Evolutionary conservation across 2,113 vertebrate species (phyloP).

Genomic region (Anthoscopus minutus): DNA sequence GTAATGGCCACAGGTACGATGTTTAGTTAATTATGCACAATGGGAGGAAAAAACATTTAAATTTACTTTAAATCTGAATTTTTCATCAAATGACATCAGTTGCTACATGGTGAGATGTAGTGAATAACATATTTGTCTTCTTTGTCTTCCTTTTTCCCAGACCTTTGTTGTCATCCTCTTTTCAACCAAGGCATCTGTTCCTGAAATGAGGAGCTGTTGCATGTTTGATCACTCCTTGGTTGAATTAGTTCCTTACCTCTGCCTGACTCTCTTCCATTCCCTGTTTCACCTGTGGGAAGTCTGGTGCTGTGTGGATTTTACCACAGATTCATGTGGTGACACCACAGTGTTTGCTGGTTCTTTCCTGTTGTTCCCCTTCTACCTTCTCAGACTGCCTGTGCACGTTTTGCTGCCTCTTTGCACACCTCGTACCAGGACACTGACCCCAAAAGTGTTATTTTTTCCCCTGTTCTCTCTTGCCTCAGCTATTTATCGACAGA

Average conservation of each 20-base stretch:
- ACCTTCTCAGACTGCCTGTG: background rate
- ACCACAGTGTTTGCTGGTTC: background rate
- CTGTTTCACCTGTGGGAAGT: background rate
- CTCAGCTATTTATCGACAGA: background rate
- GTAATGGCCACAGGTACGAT: background rate
- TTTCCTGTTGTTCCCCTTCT: background rate
- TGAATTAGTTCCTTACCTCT: background rate
- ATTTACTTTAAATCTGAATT: background rate
- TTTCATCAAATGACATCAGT: background rate
- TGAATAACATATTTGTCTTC: background rate
- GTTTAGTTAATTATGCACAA: background rate
- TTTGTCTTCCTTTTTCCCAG: background rate
- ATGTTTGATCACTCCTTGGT: background rate
- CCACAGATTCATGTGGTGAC: background rate
- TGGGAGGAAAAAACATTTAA: background rate
- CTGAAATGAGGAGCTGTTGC: fast-evolving
- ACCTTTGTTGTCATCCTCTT: background rate
- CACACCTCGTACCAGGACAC: background rate
- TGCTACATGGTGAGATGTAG: background rate
- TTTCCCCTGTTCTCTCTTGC: background rate
- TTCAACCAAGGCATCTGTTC: background rate
- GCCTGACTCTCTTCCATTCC: background rate
- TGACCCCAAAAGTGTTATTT: fast-evolving
- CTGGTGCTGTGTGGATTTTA: background rate
- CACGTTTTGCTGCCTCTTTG: background rate